Evolutionary conservation across 2,888 invertebrate species (phyloP).

Genomic region (Dryobotodes eremita): DNA sequence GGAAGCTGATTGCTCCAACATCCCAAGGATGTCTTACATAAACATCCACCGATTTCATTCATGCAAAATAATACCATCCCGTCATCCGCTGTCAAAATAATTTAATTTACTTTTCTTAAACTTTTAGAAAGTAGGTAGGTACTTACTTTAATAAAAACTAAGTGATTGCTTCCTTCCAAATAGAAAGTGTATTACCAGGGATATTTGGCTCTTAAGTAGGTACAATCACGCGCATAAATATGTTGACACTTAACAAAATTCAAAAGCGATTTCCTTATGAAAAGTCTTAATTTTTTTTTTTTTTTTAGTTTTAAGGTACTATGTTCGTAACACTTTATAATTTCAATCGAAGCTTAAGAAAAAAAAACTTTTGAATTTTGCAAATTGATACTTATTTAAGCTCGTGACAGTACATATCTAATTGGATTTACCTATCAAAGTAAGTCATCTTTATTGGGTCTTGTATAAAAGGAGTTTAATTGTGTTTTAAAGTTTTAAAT

Average conservation of each 20-base stretch:
- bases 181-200: constrained; percentile 74
- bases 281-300: background rate
- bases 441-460: constrained; percentile 61
- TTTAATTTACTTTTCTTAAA: constrained; percentile 48
- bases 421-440: constrained; percentile 68
- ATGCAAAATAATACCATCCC: constrained; percentile 53
- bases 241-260: background rate
- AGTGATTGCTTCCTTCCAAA: constrained; percentile 77
- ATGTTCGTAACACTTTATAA: background rate
- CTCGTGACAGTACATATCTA: constrained; percentile 27
- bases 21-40: constrained; percentile 59
- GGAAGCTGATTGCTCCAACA: constrained; percentile 52
- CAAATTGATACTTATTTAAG: background rate
- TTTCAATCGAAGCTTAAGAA: background rate
- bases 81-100: constrained; percentile 48
- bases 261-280: background rate
- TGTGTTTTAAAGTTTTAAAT: constrained; percentile 45
- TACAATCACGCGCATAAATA: constrained; percentile 17
- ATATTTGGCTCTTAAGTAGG: constrained; percentile 53
- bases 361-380: background rate
- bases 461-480: constrained; percentile 51
- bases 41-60: constrained; percentile 34
- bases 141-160: constrained; percentile 55
- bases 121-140: constrained; percentile 68
- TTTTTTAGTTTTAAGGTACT: background rate